Conservation (phyloP, 2,113 vertebrate species). For the Lophotis ruficrista region DNA sequence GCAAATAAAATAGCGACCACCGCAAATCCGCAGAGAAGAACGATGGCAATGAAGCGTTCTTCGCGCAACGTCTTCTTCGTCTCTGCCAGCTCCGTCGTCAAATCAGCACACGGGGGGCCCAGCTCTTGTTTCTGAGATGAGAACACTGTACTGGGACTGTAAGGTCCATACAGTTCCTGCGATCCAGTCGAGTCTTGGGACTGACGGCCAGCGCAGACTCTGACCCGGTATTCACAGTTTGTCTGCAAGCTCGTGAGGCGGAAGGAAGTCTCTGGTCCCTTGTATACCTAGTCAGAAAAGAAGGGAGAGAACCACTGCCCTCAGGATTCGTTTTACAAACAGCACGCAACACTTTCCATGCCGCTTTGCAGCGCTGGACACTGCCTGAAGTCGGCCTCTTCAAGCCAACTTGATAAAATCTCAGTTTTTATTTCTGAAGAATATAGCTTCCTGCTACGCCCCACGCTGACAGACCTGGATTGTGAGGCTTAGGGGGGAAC, state of each 20-base stretch:
- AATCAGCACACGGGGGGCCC: background rate
- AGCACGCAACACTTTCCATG: fast-evolving
- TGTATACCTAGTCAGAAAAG: constrained; percentile 74
- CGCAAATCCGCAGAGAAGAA: constrained; percentile 76
- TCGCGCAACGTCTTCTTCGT: constrained; percentile 58
- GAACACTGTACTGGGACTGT: constrained; percentile 74
- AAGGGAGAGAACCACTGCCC: background rate
- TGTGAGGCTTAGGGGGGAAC: no score
- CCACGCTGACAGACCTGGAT: no score
- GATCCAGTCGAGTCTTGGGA: constrained; percentile 65
- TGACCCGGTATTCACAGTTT: constrained; percentile 73
- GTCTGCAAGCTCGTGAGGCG: constrained; percentile 66
- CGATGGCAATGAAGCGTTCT: constrained; percentile 71
- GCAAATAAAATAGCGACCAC: constrained; percentile 77
- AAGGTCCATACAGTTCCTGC: constrained; percentile 76
- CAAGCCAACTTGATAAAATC: background rate
- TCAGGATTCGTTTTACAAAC: fast-evolving
- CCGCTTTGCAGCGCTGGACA: fast-evolving
- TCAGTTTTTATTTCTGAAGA: background rate
- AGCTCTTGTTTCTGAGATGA: constrained; percentile 65
- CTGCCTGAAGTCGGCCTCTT: background rate
- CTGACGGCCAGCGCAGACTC: constrained; percentile 77
- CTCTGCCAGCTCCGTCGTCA: background rate
- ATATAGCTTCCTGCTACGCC: no score
- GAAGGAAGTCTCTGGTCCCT: constrained; percentile 77